A percentile compares a stretch with the other conserved stretches of the same genome.
Evolutionary conservation across 2,113 vertebrate genomes (phyloP).

Genomic region (Rana temporaria): DNA sequence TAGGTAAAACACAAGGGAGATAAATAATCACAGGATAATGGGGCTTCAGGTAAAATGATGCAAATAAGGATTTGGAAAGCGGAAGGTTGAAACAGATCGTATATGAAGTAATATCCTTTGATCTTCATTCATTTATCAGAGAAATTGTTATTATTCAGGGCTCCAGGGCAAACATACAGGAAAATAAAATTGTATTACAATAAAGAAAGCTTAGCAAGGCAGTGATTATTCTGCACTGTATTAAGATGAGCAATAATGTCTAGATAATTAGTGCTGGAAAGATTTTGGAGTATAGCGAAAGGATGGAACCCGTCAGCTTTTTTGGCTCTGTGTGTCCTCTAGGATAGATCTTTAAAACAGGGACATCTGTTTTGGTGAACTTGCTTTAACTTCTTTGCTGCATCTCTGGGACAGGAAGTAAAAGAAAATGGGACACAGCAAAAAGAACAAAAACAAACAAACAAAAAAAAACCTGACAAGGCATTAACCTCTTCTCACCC

Average conservation of each 20-base stretch:
- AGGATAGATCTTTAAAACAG: too few species aligned
- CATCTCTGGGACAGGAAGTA: too few species aligned
- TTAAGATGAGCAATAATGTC: background rate
- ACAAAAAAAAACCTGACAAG: too few species aligned
- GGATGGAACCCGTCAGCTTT: too few species aligned
- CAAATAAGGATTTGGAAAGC: constrained; percentile 10
- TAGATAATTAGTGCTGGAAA: too few species aligned
- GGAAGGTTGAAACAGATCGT: background rate
- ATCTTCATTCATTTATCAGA: constrained; percentile 33
- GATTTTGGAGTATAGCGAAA: too few species aligned
- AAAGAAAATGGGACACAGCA: too few species aligned
- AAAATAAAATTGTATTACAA: background rate
- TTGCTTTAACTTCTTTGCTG: too few species aligned
- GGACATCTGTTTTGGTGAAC: too few species aligned
- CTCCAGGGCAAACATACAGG: background rate
- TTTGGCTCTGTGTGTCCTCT: too few species aligned
- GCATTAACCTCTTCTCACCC: too few species aligned
- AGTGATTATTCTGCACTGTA: background rate
- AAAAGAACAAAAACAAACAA: too few species aligned
- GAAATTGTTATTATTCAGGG: constrained; percentile 2
- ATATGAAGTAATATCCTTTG: constrained; percentile 17
- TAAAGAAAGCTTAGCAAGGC: background rate
- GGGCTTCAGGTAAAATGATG: constrained; percentile 35
- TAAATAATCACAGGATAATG: constrained; percentile 18
- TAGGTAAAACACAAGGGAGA: background rate